phyloP scores from a whole-genome alignment of 2,797 vertebrate genomes.

The Anas capensis region DNA sequence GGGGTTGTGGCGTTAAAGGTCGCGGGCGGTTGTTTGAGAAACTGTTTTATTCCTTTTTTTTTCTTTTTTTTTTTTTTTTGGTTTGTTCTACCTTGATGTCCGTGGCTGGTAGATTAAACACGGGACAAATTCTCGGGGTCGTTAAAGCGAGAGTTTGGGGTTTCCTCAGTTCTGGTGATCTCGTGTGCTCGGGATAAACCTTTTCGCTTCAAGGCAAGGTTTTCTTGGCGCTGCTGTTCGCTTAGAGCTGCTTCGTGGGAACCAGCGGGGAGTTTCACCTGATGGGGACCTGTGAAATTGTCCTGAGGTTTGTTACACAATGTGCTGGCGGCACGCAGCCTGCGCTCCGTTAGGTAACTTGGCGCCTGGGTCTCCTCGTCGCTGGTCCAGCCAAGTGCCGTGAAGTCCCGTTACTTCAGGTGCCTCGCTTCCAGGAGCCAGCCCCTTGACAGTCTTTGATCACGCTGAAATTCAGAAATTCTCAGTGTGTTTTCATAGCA shows the following conservation, averaged over 20 bases:
- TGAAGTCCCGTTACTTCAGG: not conserved
- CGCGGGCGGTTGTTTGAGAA: not conserved
- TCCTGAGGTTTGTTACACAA: constrained; percentile 19
- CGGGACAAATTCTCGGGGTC: not conserved
- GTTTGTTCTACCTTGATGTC: not conserved
- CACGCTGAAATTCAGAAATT: not conserved
- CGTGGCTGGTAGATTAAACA: not conserved
- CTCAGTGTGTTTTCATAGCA: not conserved
- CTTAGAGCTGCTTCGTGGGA: not conserved
- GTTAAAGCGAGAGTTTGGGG: not conserved
- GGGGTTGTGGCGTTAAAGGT: not conserved
- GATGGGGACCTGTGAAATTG: not conserved
- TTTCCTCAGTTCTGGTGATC: not conserved
- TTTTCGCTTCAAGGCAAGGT: not conserved
- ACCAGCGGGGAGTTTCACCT: constrained; percentile 1
- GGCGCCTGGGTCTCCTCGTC: not conserved
- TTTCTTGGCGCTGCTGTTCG: not conserved
- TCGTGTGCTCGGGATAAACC: not conserved
- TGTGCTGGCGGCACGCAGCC: not conserved
- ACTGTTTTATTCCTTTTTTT: not conserved
- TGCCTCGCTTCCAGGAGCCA: not conserved
- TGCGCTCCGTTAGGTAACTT: constrained; percentile 36
- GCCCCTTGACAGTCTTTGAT: not conserved
- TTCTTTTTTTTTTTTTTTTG: too few relatives aligned
- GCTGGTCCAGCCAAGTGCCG: not conserved